Evolutionary conservation across 1,140 invertebrate genomes (phyloP), one percentile per base, ranked within the genome.

Genomic region (Hyles euphorbiae): DNA sequence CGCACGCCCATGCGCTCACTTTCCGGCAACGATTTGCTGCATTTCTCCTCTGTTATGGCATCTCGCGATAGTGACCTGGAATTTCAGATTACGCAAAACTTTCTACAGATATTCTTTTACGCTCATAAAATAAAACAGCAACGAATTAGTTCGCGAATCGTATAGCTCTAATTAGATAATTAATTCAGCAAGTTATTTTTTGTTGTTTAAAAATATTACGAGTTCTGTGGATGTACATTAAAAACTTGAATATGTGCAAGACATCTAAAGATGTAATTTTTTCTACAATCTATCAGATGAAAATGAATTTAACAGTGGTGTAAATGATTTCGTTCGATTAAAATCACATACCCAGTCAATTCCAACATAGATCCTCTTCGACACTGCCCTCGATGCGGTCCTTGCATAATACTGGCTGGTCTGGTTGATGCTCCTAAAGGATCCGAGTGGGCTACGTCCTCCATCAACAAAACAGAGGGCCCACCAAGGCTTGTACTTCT

Each of bases 351-450:
- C 92, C 92, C 92, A 63, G 90, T 93, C 8, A 93, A 85, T 77
- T 93, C 93, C 67, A 93, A 78, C 92, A 93, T 93, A 11, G 93
- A 93, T 69, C 92, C 92, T 67, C 92, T 81, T 65, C 92, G 87
- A 55, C 91, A 91, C 70, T 93, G 92, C 9, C 92, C 89, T 32
- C 92, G 82, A 78, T 93, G 92, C 34, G 88, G 89, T 5, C 87
- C 83, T 61, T 87, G 83, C 83, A 87, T 87, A 45, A 89, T 89
- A 60, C 81, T 87, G 7, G 86, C 87, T 9, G 89, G 87, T 58
- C 90, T 79, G 34, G 80, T 86, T 0, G 91, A 87, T 0, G 87
- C 91, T 0, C 91, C 91, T 0, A 92, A 72, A 0, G 91, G 91
- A 69, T 92, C 91, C 1, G 87, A 84, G 65, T 89, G 81, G 9